Percentiles rank a stretch among this genome's conserved stretches.
Evolutionary conservation across 2,113 vertebrate genomes (phyloP).

Genomic region (Parus major): DNA sequence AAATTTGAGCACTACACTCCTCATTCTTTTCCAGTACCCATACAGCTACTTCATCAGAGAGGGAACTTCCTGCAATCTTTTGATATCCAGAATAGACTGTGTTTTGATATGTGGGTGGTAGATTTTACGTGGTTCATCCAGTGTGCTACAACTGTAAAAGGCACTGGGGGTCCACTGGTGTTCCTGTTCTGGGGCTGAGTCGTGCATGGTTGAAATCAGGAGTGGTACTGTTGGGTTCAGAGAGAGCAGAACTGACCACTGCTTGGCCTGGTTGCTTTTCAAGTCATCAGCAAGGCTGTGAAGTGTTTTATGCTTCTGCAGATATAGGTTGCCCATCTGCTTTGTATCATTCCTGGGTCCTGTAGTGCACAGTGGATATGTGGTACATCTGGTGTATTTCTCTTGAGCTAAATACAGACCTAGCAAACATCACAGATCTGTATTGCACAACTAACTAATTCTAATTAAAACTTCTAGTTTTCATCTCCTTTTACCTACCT

Average conservation of each 20-base stretch:
- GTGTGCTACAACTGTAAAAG: not conserved
- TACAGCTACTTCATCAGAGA: not conserved
- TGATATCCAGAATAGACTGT: not conserved
- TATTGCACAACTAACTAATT: not conserved
- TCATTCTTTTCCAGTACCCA: not conserved
- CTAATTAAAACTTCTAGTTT: not conserved
- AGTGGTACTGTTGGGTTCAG: not conserved
- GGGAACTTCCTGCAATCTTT: not conserved
- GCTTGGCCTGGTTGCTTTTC: not conserved
- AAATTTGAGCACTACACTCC: not conserved
- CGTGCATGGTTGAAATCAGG: not conserved
- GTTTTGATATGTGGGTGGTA: not conserved
- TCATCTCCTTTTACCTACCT: not conserved
- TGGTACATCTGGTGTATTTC: not conserved
- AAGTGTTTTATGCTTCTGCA: not conserved
- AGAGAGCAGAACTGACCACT: not conserved
- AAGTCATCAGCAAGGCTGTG: rapidly evolving
- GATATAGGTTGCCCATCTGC: not conserved
- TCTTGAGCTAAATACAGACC: not conserved
- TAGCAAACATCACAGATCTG: not conserved
- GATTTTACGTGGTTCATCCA: not conserved
- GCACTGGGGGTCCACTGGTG: not conserved
- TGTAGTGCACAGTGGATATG: not conserved
- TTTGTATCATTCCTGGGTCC: not conserved
- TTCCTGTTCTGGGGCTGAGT: not conserved